A percentile compares a stretch with the other conserved stretches of the same genome.
These are phyloP conservation scores for Probaryconus sp. DNA, from an alignment of 1,140 invertebrate species.

Conservation along the genomic window DNA sequence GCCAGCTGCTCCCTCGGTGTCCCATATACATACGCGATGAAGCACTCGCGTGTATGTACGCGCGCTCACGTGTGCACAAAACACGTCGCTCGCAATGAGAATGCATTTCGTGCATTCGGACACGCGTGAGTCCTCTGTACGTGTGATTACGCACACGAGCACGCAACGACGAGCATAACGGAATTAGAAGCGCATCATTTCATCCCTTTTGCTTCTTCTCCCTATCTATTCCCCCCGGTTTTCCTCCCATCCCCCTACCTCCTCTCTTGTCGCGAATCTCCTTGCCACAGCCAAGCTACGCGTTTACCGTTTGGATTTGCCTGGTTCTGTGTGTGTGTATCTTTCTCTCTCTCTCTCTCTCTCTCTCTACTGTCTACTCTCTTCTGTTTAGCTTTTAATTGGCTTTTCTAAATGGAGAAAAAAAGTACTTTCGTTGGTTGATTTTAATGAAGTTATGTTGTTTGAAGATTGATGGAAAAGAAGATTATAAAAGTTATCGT, in stretches of 20 bases:
- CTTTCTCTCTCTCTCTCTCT: too few relatives aligned
- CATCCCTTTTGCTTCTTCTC: slow-evolving; percentile 65
- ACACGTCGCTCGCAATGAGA: slow-evolving; percentile 44
- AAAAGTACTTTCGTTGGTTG: too few relatives aligned
- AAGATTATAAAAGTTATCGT: too few relatives aligned
- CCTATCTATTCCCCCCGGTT: slow-evolving; percentile 16
- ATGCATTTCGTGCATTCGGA: slow-evolving; percentile 59
- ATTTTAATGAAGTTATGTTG: too few relatives aligned
- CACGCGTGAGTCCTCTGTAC: slow-evolving; percentile 42
- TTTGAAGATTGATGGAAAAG: too few relatives aligned
- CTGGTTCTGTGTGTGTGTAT: too few relatives aligned
- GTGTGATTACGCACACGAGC: slow-evolving; percentile 9
- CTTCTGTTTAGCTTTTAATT: too few relatives aligned
- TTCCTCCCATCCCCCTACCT: not conserved
- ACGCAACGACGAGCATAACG: slow-evolving; percentile 65
- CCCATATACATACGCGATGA: slow-evolving; percentile 76
- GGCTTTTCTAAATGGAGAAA: too few relatives aligned
- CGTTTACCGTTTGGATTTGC: slow-evolving; percentile 48
- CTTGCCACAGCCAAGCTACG: slow-evolving; percentile 33
- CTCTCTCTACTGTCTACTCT: too few relatives aligned
- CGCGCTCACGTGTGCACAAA: slow-evolving; percentile 39
- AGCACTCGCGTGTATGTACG: slow-evolving; percentile 59
- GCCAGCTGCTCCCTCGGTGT: slow-evolving; percentile 77
- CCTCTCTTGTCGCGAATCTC: slow-evolving; percentile 55
- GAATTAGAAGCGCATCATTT: slow-evolving; percentile 74